A percentile compares a stretch with the other conserved stretches of the same genome.
phyloP scores from a whole-genome alignment of 92 coral and sea anemone genomes.

The Actinernus sp. region DNA sequence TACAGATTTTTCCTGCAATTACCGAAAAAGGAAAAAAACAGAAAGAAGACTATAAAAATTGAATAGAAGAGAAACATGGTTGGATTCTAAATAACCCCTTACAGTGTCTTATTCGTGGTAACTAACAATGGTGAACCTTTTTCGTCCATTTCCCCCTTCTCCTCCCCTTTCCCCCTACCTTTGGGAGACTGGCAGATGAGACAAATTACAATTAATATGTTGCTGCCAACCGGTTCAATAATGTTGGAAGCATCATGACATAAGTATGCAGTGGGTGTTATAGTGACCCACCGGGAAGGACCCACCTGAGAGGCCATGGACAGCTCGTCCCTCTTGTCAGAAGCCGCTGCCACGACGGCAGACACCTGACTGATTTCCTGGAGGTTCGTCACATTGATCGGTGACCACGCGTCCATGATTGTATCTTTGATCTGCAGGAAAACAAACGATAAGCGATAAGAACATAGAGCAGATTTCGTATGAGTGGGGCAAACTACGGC shows the following conservation, averaged over 20 bases:
- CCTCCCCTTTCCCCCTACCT: too few relatives aligned
- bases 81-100: background rate
- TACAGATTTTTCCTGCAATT: constrained; percentile 70
- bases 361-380: constrained; percentile 79
- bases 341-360: constrained; percentile 77
- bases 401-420: constrained; percentile 68
- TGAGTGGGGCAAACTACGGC: too few relatives aligned
- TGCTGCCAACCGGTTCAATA: too few relatives aligned
- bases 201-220: too few relatives aligned
- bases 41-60: too few relatives aligned
- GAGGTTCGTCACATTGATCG: constrained; percentile 54
- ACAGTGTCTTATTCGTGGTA: background rate
- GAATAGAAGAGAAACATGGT: background rate
- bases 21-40: background rate
- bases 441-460: background rate
- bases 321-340: constrained; percentile 73
- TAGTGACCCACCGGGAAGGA: background rate
- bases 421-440: constrained; percentile 69
- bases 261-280: background rate
- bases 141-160: too few relatives aligned
- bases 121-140: too few relatives aligned
- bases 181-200: too few relatives aligned
- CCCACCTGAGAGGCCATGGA: constrained; percentile 79
- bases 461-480: too few relatives aligned
- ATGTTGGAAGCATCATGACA: too few relatives aligned